These are phyloP conservation scores for Drosophila pallidifrons DNA, from an alignment of 1,140 invertebrate species.

Conservation along the genomic window DNA sequence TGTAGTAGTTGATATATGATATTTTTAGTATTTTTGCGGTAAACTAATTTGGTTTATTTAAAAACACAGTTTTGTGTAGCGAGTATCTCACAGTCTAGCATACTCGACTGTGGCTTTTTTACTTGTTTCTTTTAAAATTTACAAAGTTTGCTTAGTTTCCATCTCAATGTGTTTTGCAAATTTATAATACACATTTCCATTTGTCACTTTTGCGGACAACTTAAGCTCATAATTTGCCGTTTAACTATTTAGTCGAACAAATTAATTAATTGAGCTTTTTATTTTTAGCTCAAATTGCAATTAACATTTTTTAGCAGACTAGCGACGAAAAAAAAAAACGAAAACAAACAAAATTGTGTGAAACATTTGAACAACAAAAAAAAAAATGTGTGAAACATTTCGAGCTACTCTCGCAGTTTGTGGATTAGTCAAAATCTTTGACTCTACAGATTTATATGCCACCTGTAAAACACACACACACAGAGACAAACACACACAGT, in stretches of 20 bases:
- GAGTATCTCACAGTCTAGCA: too few relatives aligned
- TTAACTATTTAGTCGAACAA: background rate
- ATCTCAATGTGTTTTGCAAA: background rate
- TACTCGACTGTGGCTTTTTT: too few relatives aligned
- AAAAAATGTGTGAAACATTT: background rate
- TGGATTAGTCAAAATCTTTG: slow-evolving; percentile 61
- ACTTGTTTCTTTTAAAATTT: too few relatives aligned
- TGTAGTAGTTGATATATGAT: too few relatives aligned
- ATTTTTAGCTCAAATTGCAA: background rate
- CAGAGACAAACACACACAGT: slow-evolving; percentile 37
- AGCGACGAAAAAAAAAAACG: too few relatives aligned
- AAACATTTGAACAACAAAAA: background rate
- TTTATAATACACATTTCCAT: background rate
- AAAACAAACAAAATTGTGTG: too few relatives aligned
- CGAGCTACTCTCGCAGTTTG: slow-evolving; percentile 32
- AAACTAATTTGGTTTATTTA: too few relatives aligned
- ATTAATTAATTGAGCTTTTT: background rate
- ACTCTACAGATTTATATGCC: slow-evolving; percentile 77
- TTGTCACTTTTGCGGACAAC: background rate
- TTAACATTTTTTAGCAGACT: background rate
- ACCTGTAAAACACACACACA: slow-evolving; percentile 66
- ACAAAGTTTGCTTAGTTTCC: too few relatives aligned
- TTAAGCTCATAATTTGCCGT: slow-evolving; percentile 2
- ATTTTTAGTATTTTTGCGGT: too few relatives aligned
- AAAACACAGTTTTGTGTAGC: too few relatives aligned